These are phyloP conservation scores for Tinea pellionella DNA, from an alignment of 2,888 invertebrate genomes.

Conservation along the genomic window DNA sequence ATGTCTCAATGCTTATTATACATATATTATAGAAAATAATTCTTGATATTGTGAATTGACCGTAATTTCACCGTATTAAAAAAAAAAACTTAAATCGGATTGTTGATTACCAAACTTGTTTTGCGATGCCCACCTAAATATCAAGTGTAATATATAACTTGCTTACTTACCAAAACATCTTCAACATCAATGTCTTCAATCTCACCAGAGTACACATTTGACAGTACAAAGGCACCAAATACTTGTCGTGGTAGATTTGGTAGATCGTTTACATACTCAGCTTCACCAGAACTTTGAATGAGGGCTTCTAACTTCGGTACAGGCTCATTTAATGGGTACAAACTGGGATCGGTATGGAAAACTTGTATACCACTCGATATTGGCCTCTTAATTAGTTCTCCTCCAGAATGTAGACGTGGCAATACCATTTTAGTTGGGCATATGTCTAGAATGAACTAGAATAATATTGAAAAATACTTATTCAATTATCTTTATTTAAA, in stretches of 20 bases:
- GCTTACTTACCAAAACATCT: constrained; percentile 67
- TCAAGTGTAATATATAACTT: no score
- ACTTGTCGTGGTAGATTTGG: constrained; percentile 71
- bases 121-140: neutral
- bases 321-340: constrained; percentile 78
- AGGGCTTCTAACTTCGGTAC: constrained; percentile 72
- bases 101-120: no score
- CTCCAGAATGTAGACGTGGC: constrained; percentile 60
- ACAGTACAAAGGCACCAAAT: constrained; percentile 75
- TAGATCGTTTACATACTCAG: constrained; percentile 74
- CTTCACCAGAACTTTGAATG: constrained; percentile 75
- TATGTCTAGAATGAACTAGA: constrained; percentile 67
- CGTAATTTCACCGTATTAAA: no score
- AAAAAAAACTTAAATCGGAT: no score
- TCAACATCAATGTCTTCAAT: constrained; percentile 69
- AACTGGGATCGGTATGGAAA: constrained; percentile 70
- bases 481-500: neutral
- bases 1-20: no score
- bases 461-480: constrained; percentile 13
- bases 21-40: no score
- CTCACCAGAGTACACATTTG: constrained; percentile 67
- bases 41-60: no score
- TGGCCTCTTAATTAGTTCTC: constrained; percentile 58
- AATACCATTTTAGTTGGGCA: constrained; percentile 48
- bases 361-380: constrained; percentile 72